Base-by-base conservation (phyloP, 2,888 invertebrate genomes). In the Orchesellides sinensis region DNA sequence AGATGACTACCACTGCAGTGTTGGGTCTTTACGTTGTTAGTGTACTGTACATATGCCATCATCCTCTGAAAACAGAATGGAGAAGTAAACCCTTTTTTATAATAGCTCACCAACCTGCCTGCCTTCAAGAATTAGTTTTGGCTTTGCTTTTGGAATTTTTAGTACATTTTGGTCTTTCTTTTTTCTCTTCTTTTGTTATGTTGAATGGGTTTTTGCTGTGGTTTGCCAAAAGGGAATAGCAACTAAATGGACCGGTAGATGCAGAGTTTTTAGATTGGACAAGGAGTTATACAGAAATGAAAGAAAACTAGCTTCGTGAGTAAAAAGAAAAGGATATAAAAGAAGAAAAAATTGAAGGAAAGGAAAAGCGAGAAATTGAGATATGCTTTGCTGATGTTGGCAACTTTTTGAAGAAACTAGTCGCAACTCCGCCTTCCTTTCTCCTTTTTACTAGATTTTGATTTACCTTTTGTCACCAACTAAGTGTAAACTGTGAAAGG, bases 141-240 rank as follows among this genome's bases (percentile, higher is more conserved):
- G 69, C 69, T 78, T 78, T 78, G 78, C 69, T 78, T 61, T 78
- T 69, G 78, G 78, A 69, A 75, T 77, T 77, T 77, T 77, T 77
- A 77, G 66, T 77, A 68, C 75, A 68, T 66, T 65, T 65, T 77
- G n/a, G 25, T 40, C 75, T 68, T 77, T 77, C 54, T 66, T 61
- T 66, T 75, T 66, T 65, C 68, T 47, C 65, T 21, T n/a, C 78
- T 78, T 78, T 78, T 78, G 78, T 69, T 78, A 61, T 78, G 69
- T 69, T 69, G 69, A 78, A 78, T 78, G 69, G 59, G 56, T 78
- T 78, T 69, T 52, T 78, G 78, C 78, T 78, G 78, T 52, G 78
- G 69, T 78, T 78, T 78, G 78, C 78, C 78, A 78, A 78, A 78
- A 69, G 69, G 78, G 69, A 78, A 56, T 78, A 49, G 59, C 32